Percentiles rank a stretch among this genome's conserved stretches.
phyloP scores from a whole-genome alignment of 2,797 vertebrate genomes.

The Coregonus sp. region DNA sequence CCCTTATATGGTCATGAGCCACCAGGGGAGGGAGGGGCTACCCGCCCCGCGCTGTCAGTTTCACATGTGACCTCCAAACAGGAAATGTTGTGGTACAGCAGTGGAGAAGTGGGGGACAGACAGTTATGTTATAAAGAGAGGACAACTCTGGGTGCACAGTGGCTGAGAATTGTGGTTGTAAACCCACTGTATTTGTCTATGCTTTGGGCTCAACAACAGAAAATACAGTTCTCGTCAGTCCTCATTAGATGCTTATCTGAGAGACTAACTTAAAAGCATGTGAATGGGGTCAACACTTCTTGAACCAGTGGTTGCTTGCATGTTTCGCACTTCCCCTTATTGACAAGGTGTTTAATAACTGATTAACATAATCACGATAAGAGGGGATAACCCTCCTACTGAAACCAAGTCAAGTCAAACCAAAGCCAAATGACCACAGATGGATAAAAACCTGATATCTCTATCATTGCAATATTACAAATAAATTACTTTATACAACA shows the following conservation, averaged over 20 bases:
- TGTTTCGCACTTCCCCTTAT: neutral
- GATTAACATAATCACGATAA: neutral
- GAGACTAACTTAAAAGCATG: neutral
- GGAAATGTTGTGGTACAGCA: conserved; percentile 69
- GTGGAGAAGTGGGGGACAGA: conserved; percentile 5
- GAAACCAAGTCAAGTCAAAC: neutral
- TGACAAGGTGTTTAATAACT: neutral
- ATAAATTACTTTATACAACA: too few relatives aligned
- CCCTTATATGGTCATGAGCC: conserved; percentile 79
- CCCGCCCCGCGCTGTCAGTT: conserved; percentile 53
- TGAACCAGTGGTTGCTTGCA: neutral
- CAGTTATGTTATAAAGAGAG: neutral
- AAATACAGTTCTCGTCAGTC: neutral
- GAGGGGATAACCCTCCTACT: neutral
- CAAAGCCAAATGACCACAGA: neutral
- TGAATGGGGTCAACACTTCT: too few relatives aligned
- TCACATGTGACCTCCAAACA: conserved; percentile 70
- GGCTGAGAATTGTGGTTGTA: too few relatives aligned
- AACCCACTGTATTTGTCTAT: too few relatives aligned
- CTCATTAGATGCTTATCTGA: neutral
- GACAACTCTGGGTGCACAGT: neutral
- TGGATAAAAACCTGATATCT: neutral
- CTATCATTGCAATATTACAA: too few relatives aligned
- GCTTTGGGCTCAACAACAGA: neutral
- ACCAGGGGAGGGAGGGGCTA: conserved; percentile 47